Evolutionary conservation across 2,797 vertebrate species (phyloP), one percentile per base, ranked within the genome.

Genomic region (Phataginus tricuspis): DNA sequence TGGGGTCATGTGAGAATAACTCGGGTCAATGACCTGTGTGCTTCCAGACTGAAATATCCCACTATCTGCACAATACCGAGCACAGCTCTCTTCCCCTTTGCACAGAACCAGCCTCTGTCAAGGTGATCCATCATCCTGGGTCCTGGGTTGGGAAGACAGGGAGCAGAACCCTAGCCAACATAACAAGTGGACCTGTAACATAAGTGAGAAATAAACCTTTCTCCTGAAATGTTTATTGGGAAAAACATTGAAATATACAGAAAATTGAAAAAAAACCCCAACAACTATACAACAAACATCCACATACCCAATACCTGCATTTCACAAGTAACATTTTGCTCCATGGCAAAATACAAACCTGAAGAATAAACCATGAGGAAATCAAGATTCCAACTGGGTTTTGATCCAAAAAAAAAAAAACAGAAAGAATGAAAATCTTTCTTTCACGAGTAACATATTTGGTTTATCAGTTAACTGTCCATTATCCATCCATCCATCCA

Each of bases 201-300:
- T 59, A 39, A 39, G 59, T 69, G 25, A 66, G 12, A 86, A 82
- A 37, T 42, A 66, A 82, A 61, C 55, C 86, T 92, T 64, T 80
- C 64, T 55, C 59, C 27, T 23, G 61, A 61, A 49, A 14, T 49
- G 61, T 64, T 92, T 55, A 59, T 21, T 57, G 15, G 90, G 31
- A 83, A 72, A 80, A 94, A 91, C 69, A 31, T 64, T 88, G 42
- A 94, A 72, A 86, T 91, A 29, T 9, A 39, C n/a, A 84, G 59
- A 85, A 75, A 83, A 80, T 8, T 29, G 31, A 49, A 78, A 94
- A 88, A 25, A 83, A 45, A 45, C 7, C 7, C 2, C 45, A 45
- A 45, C 45, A 45, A 29, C 15, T 82, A 14, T n/a, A 61, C 63
- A 83, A 45, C 23, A 55, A 57, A 72, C 14, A 57, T 55, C 53